phyloP scores from a whole-genome alignment of 2,113 vertebrate genomes.

The Brienomyrus brachyistius region DNA sequence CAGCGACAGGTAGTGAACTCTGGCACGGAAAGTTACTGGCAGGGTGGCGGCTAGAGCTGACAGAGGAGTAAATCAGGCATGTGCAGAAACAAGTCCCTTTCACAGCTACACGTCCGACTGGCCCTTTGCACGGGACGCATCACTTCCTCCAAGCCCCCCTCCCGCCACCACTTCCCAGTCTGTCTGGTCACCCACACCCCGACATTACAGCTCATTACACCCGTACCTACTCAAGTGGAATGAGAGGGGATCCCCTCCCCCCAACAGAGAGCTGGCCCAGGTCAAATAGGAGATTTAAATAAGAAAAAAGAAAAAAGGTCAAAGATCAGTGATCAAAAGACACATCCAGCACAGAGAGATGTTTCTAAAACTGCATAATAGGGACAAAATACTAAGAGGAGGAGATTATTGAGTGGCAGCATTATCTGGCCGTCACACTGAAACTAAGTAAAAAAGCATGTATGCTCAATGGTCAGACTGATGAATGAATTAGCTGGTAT shows the following conservation, averaged over 20 bases:
- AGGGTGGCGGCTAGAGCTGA: constrained; percentile 54
- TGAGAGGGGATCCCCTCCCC: constrained; percentile 56
- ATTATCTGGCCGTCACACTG: not conserved
- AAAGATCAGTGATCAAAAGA: constrained; percentile 92
- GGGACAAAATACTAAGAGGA: constrained; percentile 47
- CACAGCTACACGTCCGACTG: constrained; percentile 56
- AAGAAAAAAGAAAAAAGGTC: constrained; percentile 63
- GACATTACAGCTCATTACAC: constrained; percentile 70
- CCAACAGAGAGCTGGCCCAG: constrained; percentile 59
- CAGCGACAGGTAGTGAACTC: constrained; percentile 44
- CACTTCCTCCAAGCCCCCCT: not conserved
- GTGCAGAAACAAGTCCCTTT: constrained; percentile 65
- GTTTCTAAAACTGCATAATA: constrained; percentile 53
- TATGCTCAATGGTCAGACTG: not conserved
- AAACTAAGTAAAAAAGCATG: not conserved
- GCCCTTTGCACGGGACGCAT: constrained; percentile 47
- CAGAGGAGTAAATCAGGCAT: constrained; percentile 67
- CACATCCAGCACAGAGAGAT: constrained; percentile 31
- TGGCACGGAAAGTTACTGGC: constrained; percentile 53
- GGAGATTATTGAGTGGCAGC: not conserved
- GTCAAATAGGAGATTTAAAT: constrained; percentile 78
- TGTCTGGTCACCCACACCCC: constrained; percentile 66
- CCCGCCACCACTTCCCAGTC: constrained; percentile 49
- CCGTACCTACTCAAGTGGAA: constrained; percentile 75
- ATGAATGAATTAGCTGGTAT: not conserved